Evolutionary conservation across 2,797 vertebrate species (phyloP), one percentile per base, ranked within the genome.

Genomic region (Karalla daura): DNA sequence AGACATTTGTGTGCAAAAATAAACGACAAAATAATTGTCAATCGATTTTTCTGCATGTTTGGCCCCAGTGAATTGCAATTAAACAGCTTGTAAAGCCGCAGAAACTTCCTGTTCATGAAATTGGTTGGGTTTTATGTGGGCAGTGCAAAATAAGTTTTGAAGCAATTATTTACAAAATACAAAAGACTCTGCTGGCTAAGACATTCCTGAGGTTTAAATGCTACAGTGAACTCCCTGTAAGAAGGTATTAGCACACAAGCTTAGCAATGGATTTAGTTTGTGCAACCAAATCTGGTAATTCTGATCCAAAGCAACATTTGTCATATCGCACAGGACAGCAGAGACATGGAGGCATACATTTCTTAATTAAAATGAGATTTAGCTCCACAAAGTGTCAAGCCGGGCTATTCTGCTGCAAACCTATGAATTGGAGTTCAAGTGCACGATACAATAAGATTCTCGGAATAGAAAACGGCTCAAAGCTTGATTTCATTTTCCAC

Each of bases 401-500:
- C 39, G 50, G 15, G 37, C 35, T 58, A 33, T 12, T 61, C 45
- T 52, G 47, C 50, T 62, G 47, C 58, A 78, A 47, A 40, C 27
- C 7, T 5, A 63, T 59, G 36, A 63, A 69, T 63, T 17, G 18
- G 50, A 60, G 69, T 76, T 71, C 50, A n/a, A n/a, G n/a, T 52
- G 58, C n/a, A 56, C 56, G 54, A 70, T 54, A 44, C n/a, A n/a
- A n/a, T n/a, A n/a, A n/a, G 28, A 52, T 52, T 70, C 23, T 58
- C 69, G 74, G 41, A 25, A 27, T 55, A 72, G 58, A 47, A 54
- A 58, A 74, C 63, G 20, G 30, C 63, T 75, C 40, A 51, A 44
- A 70, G 63, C 78, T 68, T 75, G 43, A 83, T 79, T 79, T 78
- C 20, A 70, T 84, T 79, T 78, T 80, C 71, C 45, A 84, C 10